A percentile compares a stretch with the other conserved stretches of the same genome.
These are phyloP conservation scores for Drosophila tsacasi DNA, from an alignment of 1,140 invertebrate genomes.

Conservation along the genomic window DNA sequence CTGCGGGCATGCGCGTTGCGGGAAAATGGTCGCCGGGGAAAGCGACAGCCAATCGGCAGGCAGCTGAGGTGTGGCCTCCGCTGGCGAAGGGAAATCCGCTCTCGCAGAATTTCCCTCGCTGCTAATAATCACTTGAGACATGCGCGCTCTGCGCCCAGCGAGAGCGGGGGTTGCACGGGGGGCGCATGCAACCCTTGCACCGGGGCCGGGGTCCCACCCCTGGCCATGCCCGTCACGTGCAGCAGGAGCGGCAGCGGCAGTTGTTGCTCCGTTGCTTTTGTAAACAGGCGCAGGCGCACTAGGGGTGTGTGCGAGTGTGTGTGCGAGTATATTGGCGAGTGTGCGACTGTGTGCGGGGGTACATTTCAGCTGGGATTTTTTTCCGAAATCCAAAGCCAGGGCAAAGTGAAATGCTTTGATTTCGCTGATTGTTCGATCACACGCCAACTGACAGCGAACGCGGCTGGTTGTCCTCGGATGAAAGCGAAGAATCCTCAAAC, in stretches of 20 bases:
- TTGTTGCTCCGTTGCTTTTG: slow-evolving; percentile 73
- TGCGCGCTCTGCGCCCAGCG: slow-evolving; percentile 41
- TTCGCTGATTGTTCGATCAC: slow-evolving; percentile 81
- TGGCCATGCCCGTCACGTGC: slow-evolving; percentile 51
- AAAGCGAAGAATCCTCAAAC: slow-evolving; percentile 11
- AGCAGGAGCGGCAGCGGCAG: slow-evolving; percentile 28
- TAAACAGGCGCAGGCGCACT: slow-evolving; percentile 78
- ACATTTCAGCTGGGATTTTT: slow-evolving; percentile 73
- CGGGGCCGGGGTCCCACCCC: slow-evolving; percentile 48
- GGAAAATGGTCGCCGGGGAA: slow-evolving; percentile 80
- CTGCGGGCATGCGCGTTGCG: slow-evolving; percentile 38
- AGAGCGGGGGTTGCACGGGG: slow-evolving; percentile 47
- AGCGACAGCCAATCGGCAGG: slow-evolving; percentile 55
- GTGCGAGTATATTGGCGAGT: slow-evolving; percentile 11
- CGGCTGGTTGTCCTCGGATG: slow-evolving; percentile 73
- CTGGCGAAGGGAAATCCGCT: slow-evolving; percentile 62
- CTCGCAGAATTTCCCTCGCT: slow-evolving; percentile 76
- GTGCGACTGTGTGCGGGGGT: slow-evolving; percentile 57
- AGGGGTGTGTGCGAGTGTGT: slow-evolving; percentile 10
- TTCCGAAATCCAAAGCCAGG: slow-evolving; percentile 17
- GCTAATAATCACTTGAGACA: slow-evolving; percentile 80
- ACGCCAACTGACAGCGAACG: slow-evolving; percentile 84
- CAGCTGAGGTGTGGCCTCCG: slow-evolving; percentile 74
- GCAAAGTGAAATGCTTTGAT: slow-evolving; percentile 85
- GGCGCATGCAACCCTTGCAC: slow-evolving; percentile 66